These are phyloP conservation scores for Gila robusta DNA, from an alignment of 2,797 vertebrate species.

Conservation along the genomic window DNA sequence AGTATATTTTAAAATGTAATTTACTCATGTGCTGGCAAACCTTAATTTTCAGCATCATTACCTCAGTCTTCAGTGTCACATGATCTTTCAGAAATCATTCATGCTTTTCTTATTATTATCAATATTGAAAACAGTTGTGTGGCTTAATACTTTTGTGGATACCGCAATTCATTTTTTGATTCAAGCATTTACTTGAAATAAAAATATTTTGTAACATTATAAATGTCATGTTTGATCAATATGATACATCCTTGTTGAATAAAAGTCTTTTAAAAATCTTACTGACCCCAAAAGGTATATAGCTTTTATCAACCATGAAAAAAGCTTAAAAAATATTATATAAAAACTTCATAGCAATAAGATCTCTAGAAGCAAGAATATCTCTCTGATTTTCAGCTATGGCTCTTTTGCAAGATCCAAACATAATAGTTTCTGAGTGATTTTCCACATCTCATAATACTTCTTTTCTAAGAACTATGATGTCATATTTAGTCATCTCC, in stretches of 20 bases:
- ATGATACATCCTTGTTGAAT: not conserved
- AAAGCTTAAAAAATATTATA: not conserved
- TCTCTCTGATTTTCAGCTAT: not conserved
- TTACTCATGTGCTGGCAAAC: too few species aligned
- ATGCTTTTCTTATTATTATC: not conserved
- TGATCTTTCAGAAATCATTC: not conserved
- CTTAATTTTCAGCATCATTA: not conserved
- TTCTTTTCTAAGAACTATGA: not conserved
- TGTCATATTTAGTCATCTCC: slow-evolving; percentile 5
- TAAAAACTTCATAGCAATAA: not conserved
- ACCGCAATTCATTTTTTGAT: not conserved
- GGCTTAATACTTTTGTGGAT: not conserved
- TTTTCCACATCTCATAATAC: slow-evolving; percentile 8
- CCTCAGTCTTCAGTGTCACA: not conserved
- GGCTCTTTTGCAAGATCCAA: slow-evolving; percentile 13
- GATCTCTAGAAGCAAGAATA: not conserved
- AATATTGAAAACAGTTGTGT: not conserved
- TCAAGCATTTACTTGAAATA: not conserved
- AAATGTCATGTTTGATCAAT: not conserved
- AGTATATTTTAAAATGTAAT: too few species aligned
- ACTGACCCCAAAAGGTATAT: not conserved
- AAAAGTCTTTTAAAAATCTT: not conserved
- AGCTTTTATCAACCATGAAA: not conserved
- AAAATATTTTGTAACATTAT: too few species aligned
- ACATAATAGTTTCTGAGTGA: not conserved